Evolutionary conservation across 2,797 vertebrate genomes (phyloP).

Genomic region (Poeciliopsis paucimaculata): DNA sequence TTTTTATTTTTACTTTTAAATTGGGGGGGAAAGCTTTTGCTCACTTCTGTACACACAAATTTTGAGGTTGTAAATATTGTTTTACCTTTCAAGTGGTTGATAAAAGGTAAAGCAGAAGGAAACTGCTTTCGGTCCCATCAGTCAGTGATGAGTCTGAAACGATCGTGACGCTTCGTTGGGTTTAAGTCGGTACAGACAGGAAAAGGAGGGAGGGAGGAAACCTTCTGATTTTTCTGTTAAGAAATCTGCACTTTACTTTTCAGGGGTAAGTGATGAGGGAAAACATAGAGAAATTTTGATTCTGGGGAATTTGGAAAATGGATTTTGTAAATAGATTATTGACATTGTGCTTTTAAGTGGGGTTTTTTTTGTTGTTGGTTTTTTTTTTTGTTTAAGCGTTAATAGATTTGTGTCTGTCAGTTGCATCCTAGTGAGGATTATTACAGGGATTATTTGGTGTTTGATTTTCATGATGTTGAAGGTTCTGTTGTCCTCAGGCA

Average conservation of each 20-base stretch:
- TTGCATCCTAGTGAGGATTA: slow-evolving; percentile 24
- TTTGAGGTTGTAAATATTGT: slow-evolving; percentile 22
- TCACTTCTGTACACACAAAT: slow-evolving; percentile 13
- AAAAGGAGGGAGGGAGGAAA: slow-evolving; percentile 1
- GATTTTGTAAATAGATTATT: slow-evolving; percentile 31
- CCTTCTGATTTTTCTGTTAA: slow-evolving; percentile 52
- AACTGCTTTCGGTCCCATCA: slow-evolving; percentile 10
- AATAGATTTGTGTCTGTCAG: slow-evolving; percentile 25
- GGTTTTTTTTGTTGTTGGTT: not conserved
- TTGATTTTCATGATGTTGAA: slow-evolving; percentile 29
- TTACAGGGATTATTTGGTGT: slow-evolving; percentile 18
- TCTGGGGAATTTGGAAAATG: slow-evolving; percentile 28
- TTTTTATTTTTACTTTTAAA: not conserved
- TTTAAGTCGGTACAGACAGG: slow-evolving; percentile 14
- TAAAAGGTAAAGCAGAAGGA: slow-evolving; percentile 29
- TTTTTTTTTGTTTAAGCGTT: not conserved
- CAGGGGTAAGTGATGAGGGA: slow-evolving; percentile 26
- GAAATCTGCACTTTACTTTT: slow-evolving; percentile 79
- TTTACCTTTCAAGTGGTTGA: slow-evolving; percentile 27
- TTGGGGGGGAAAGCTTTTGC: not conserved
- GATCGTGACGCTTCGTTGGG: slow-evolving; percentile 6
- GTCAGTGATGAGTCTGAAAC: slow-evolving; percentile 14
- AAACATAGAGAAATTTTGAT: slow-evolving; percentile 26
- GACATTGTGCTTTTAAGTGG: slow-evolving; percentile 24
- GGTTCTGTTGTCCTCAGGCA: slow-evolving; percentile 46